phyloP scores from a whole-genome alignment of 2,888 invertebrate species.

The Melipona beecheii region DNA sequence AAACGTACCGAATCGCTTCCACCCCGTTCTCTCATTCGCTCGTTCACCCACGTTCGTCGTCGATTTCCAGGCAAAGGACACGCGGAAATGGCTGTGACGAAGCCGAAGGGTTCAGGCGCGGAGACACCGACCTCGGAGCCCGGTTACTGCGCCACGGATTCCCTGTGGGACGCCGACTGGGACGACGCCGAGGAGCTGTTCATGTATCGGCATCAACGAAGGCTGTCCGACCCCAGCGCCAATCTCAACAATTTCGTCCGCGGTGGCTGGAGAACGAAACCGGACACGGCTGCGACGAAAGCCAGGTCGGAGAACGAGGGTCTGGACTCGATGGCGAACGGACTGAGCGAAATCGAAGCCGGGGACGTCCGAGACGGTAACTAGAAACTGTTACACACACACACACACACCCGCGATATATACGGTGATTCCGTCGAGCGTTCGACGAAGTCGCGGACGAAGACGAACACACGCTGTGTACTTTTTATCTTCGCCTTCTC shows the following conservation, averaged over 20 bases:
- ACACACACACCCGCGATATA: background rate
- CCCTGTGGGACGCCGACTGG: slow-evolving; percentile 94
- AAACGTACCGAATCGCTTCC: background rate
- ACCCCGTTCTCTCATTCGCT: background rate
- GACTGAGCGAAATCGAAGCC: slow-evolving; percentile 96
- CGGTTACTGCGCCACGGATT: slow-evolving; percentile 92
- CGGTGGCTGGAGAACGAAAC: slow-evolving; percentile 91
- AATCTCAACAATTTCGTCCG: slow-evolving; percentile 94
- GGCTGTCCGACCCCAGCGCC: slow-evolving; percentile 96
- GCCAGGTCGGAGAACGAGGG: slow-evolving; percentile 97
- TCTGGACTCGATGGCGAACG: slow-evolving; percentile 93
- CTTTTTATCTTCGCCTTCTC: slow-evolving; percentile 2
- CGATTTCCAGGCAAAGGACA: slow-evolving; percentile 89
- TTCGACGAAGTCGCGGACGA: background rate
- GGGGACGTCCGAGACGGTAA: slow-evolving; percentile 96
- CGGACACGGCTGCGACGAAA: slow-evolving; percentile 85
- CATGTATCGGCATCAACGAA: slow-evolving; percentile 92
- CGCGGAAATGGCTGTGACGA: slow-evolving; percentile 99
- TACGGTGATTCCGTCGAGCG: background rate
- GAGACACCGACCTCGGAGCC: slow-evolving; percentile 98
- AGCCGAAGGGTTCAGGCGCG: slow-evolving; percentile 95
- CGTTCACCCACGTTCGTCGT: background rate
- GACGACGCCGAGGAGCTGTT: slow-evolving; percentile 95
- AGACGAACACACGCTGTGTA: background rate
- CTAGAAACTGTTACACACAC: slow-evolving; percentile 60